Evolutionary conservation across 2,797 vertebrate species (phyloP).

Genomic region (Onychomys arenicola): DNA sequence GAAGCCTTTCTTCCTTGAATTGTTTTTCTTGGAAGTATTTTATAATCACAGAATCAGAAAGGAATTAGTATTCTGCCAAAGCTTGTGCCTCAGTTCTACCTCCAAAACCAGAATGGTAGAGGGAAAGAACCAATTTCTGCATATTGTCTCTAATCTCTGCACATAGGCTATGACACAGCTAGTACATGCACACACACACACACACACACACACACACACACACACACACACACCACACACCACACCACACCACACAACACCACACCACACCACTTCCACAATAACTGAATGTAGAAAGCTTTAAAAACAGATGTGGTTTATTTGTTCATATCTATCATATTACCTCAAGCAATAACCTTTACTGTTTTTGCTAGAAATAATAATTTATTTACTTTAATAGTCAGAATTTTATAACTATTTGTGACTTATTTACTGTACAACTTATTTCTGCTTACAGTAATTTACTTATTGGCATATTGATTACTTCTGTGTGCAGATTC

Average conservation of each 20-base stretch:
- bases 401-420: conserved; percentile 29
- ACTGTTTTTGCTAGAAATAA: background rate
- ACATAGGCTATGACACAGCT: background rate
- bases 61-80: background rate
- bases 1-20: background rate
- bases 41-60: background rate
- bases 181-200: background rate
- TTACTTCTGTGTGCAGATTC: background rate
- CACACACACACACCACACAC: background rate
- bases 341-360: background rate
- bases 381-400: background rate
- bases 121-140: background rate
- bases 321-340: background rate
- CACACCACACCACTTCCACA: background rate
- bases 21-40: background rate
- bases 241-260: too few species aligned
- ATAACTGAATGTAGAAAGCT: background rate
- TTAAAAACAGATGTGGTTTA: background rate
- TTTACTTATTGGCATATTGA: background rate
- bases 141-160: too few species aligned
- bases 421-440: background rate
- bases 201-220: background rate
- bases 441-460: background rate
- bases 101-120: background rate
- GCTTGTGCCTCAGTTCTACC: background rate